phyloP scores from a whole-genome alignment of 2,888 invertebrate species.

The Leptarthrus brevirostris region DNA sequence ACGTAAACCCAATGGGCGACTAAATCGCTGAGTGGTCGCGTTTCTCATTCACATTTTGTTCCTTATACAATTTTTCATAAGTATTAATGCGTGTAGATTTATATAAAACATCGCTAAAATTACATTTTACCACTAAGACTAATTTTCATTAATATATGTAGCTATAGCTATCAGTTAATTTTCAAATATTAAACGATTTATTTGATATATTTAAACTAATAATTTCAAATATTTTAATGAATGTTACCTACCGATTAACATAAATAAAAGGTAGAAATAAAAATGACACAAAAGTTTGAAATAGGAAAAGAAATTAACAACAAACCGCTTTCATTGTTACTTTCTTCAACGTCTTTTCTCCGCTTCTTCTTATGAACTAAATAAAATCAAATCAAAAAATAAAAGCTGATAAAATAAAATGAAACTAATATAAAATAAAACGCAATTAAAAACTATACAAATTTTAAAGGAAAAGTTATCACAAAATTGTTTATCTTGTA shows the following conservation, averaged over 20 bases:
- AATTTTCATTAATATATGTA: too few species aligned
- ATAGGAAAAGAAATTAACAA: conserved; percentile 27
- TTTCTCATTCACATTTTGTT: not conserved
- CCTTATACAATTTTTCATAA: not conserved
- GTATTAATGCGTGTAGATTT: conserved; percentile 27
- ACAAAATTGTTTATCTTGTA: conserved; percentile 15
- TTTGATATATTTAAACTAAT: conserved; percentile 14
- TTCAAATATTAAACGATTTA: conserved; percentile 22
- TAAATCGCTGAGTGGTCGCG: too few species aligned
- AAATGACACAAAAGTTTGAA: conserved; percentile 26
- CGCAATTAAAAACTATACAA: not conserved
- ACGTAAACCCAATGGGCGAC: too few species aligned
- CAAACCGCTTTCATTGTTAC: not conserved
- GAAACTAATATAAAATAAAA: not conserved
- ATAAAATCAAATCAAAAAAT: not conserved
- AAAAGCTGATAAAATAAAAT: not conserved
- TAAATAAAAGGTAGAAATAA: conserved; percentile 14
- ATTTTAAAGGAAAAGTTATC: not conserved
- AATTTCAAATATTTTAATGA: conserved; percentile 25
- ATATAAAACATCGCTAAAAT: conserved; percentile 34
- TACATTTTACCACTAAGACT: conserved; percentile 21
- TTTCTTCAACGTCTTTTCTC: conserved; percentile 30
- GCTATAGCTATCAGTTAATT: conserved; percentile 17
- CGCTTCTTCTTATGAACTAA: not conserved
- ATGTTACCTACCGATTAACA: not conserved